Evolutionary conservation across 2,888 invertebrate genomes (phyloP), one percentile per base, ranked within the genome.

Genomic region (Mythimna lalbum): DNA sequence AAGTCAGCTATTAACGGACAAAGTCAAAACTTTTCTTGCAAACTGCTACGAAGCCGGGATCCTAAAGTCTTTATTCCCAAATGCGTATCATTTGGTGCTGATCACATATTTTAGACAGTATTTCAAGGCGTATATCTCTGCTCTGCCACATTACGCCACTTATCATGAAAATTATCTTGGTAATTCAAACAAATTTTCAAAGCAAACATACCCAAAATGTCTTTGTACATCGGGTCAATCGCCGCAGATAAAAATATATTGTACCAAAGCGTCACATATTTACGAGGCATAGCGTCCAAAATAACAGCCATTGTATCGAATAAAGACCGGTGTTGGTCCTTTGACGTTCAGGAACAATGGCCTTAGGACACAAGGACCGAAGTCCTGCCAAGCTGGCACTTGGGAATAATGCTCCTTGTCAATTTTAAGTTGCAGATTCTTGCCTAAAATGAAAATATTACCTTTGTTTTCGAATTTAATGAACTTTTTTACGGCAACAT

Each of bases 181-280:
- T 50, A 67, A 69, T 79, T 62, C 59, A 53, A 60, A 65, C 31
- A 70, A 65, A 65, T 60, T 49, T 50, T 61, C 56, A 64, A 68
- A 60, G 55, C 64, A 76, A 76, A 76, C 31, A 68, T 21, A 65
- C 66, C 68, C 33, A 68, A 79, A 79, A 68, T 65, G 76, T 70
- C 64, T 79, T 79, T 79, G 76, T 80, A 21, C 55, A 66, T 62
- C 67, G 43, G 80, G 80, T 80, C 80, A 80, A 69, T 64, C 76
- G 69, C 80, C 80, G 73, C 72, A 80, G 79, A 80, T 80, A 85
- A 83, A 86, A 85, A 88, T 86, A 88, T 81, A 63, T 76, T 78
- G 63, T 72, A 66, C 70, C 47, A 60, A 73, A 68, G 67, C 77
- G 76, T 79, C 82, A 82, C 78, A 73, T 75, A 60, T 80, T 80